These are phyloP conservation scores for Columba livia DNA, from an alignment of 2,113 vertebrate genomes.

Conservation along the genomic window DNA sequence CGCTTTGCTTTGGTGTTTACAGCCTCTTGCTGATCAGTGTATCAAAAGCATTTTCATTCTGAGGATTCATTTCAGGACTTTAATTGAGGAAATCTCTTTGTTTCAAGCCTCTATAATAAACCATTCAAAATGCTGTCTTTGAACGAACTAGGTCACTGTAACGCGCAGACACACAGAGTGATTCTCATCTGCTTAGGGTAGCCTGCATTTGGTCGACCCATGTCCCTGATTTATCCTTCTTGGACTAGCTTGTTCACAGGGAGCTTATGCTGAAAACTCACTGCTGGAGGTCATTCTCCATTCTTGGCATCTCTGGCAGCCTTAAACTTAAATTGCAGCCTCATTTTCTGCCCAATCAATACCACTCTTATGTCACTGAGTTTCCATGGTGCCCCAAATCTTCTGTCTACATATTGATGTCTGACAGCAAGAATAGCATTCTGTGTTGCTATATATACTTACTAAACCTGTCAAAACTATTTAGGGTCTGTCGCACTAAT, in stretches of 20 bases:
- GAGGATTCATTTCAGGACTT: conserved; percentile 58
- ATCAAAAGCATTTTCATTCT: conserved; percentile 58
- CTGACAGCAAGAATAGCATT: conserved; percentile 56
- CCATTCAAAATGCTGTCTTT: conserved; percentile 42
- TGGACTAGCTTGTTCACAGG: conserved; percentile 48
- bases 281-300: conserved; percentile 56
- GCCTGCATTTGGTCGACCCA: conserved; percentile 16
- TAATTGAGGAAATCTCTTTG: conserved; percentile 67
- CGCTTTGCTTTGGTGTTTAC: neutral
- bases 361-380: conserved; percentile 29
- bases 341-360: conserved; percentile 38
- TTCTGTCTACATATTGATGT: conserved; percentile 59
- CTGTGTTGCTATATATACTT: conserved; percentile 44
- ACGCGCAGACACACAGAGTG: neutral
- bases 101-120: conserved; percentile 29
- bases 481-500: conserved; percentile 61
- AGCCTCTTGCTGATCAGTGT: conserved; percentile 30
- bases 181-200: conserved; percentile 21
- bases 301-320: conserved; percentile 51
- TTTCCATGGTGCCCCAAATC: conserved; percentile 58
- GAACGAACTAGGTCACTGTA: conserved; percentile 55
- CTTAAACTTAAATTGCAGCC: conserved; percentile 32
- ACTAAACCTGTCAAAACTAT: conserved; percentile 62
- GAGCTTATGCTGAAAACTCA: conserved; percentile 55
- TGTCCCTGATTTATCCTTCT: conserved; percentile 56